Base-by-base conservation (phyloP, 2,113 vertebrate genomes). In the Eidolon helvum region DNA sequence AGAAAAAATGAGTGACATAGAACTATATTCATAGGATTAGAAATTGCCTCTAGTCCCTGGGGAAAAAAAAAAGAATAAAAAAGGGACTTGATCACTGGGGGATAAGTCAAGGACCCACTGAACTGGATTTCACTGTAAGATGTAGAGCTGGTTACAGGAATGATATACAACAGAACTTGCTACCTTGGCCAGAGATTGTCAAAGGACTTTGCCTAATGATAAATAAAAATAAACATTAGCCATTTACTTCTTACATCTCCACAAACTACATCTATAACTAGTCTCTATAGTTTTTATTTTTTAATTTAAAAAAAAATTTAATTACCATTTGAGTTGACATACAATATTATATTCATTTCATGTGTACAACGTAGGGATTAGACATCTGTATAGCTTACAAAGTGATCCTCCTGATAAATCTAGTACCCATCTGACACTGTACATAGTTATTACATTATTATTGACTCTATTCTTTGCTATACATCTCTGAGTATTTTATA, bases 1-100 rank as follows among this genome's bases (percentile, higher is more conserved):
- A 66, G 16, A 71, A 85, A 66, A 78, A 55, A 79, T 78, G 28
- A 66, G 33, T 40, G 30, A 78, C 40, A 21, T 2, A 55, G 10
- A 77, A 48, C 40, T 28, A 5, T 0, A 63, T 1, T n/a, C 59
- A 24, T 77, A 35, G 55, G 16, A 18, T 53, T 45, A 16, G 30
- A 4, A 12, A 3, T 38, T 33, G 4, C 4, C 5, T 16, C 4
- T 14, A 10, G 48, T 43, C 10, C 7, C 24, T 11, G 40, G 19
- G 71, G 43, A 43, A 43, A 86, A 69, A 33, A 48, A 8, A 86
- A 74, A 35, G 22, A 45, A 45, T 45, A 50, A 78, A 5, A 16
- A 19, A 53, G 40, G 28, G 10, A 24, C 21, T 50, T 91, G 40
- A 10, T 57, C 16, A 35, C 22, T 55, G 22, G 8, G 5, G 9